Conservation (phyloP, 2,888 invertebrate genomes). For the Thumatha senex region DNA sequence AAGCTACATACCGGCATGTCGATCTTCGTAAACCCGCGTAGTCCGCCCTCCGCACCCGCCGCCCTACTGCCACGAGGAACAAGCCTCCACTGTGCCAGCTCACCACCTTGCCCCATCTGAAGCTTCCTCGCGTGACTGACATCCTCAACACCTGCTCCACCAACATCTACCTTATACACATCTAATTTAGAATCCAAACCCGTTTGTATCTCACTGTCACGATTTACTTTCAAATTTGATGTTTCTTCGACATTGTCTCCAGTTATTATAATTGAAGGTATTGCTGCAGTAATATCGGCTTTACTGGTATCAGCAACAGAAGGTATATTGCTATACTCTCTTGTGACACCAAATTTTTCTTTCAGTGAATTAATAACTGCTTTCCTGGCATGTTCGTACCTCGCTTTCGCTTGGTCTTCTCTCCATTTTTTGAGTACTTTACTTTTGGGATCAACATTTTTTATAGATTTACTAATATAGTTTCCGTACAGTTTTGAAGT, state of each 20-base stretch:
- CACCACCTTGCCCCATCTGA: slow-evolving; percentile 76
- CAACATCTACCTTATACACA: slow-evolving; percentile 51
- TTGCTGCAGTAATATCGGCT: slow-evolving; percentile 52
- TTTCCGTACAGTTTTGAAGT: slow-evolving; percentile 41
- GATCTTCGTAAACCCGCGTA: slow-evolving; percentile 60
- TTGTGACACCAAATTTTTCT: slow-evolving; percentile 59
- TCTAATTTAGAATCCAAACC: slow-evolving; percentile 42
- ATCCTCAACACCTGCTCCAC: slow-evolving; percentile 49
- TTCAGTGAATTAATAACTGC: slow-evolving; percentile 75
- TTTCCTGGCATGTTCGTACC: slow-evolving; percentile 65
- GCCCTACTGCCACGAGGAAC: slow-evolving; percentile 71
- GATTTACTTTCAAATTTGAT: slow-evolving; percentile 74
- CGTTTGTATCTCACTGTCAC: slow-evolving; percentile 33
- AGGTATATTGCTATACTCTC: slow-evolving; percentile 44
- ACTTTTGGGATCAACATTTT: slow-evolving; percentile 53
- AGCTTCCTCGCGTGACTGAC: slow-evolving; percentile 73
- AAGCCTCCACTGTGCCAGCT: slow-evolving; percentile 74
- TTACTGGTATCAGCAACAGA: slow-evolving; percentile 47
- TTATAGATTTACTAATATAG: slow-evolving; percentile 30
- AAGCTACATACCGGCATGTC: slow-evolving; percentile 72
- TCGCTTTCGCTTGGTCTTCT: slow-evolving; percentile 61
- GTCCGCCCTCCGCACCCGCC: slow-evolving; percentile 65
- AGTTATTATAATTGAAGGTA: slow-evolving; percentile 59
- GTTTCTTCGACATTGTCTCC: slow-evolving; percentile 73
- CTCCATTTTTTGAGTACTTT: slow-evolving; percentile 70